A percentile compares a stretch with the other conserved stretches of the same genome.
These are phyloP conservation scores for Heterochromis multidens DNA, from an alignment of 2,113 vertebrate species.

Conservation along the genomic window DNA sequence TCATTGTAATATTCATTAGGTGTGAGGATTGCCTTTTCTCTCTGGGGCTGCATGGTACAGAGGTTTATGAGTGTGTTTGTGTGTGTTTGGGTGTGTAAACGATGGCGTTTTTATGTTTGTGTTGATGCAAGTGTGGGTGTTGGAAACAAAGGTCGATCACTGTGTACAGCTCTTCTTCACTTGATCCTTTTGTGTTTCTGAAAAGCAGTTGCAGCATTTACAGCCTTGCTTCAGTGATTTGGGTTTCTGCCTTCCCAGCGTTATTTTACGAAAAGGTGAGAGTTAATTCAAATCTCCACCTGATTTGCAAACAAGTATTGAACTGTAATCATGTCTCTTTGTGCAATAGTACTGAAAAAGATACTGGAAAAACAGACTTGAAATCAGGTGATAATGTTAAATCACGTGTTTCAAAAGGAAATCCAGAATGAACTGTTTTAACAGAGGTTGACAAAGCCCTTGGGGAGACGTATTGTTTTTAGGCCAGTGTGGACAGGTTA, in stretches of 20 bases:
- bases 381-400: constrained; percentile 18
- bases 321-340: neutral
- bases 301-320: neutral
- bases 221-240: neutral
- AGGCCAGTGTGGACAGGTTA: constrained; percentile 37
- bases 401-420: constrained; percentile 6
- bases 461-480: neutral
- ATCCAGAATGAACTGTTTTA: constrained; percentile 4
- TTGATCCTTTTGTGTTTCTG: constrained; percentile 44
- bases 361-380: neutral
- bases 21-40: constrained; percentile 53
- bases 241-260: neutral
- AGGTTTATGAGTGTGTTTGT: constrained; percentile 11
- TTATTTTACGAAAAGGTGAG: neutral
- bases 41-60: constrained; percentile 23
- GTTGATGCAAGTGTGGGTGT: neutral
- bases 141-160: constrained; percentile 38
- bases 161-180: constrained; percentile 6
- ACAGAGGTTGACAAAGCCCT: neutral
- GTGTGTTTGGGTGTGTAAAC: neutral
- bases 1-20: constrained; percentile 74
- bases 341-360: constrained; percentile 1
- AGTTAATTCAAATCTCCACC: constrained; percentile 26
- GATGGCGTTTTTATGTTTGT: neutral
- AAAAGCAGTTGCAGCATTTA: constrained; percentile 22